Evolutionary conservation across 2,888 invertebrate species (phyloP).

Genomic region (Cabera pusaria): DNA sequence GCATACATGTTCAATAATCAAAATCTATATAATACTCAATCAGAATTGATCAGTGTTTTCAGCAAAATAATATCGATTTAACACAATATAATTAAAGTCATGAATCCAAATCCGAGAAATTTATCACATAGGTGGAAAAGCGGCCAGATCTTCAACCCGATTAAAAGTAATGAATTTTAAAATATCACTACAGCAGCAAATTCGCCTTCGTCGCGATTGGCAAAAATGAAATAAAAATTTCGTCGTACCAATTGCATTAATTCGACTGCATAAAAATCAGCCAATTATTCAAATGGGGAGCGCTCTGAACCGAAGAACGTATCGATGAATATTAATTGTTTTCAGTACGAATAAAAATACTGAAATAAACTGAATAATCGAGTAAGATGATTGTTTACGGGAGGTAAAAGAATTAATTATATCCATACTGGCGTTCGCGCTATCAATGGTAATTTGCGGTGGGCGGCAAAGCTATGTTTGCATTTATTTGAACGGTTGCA

Average conservation of each 20-base stretch:
- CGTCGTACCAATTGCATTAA: slow-evolving; percentile 77
- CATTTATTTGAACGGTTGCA: slow-evolving; percentile 13
- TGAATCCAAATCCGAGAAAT: slow-evolving; percentile 8
- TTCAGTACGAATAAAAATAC: slow-evolving; percentile 55
- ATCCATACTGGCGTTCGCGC: slow-evolving; percentile 23
- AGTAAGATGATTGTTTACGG: slow-evolving; percentile 44
- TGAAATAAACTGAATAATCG: slow-evolving; percentile 45
- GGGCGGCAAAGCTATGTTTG: slow-evolving; percentile 17
- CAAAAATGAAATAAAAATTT: slow-evolving; percentile 57
- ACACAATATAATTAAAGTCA: slow-evolving; percentile 2
- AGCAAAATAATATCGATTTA: too few relatives aligned
- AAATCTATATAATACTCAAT: too few relatives aligned
- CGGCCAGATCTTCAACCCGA: slow-evolving; percentile 29
- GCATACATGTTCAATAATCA: too few relatives aligned
- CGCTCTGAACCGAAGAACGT: slow-evolving; percentile 67
- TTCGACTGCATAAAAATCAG: slow-evolving; percentile 81
- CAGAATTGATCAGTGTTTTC: too few relatives aligned
- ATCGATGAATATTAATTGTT: slow-evolving; percentile 79
- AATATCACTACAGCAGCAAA: slow-evolving; percentile 31
- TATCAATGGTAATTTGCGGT: slow-evolving; percentile 27
- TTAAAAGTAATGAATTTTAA: slow-evolving; percentile 33
- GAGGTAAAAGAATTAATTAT: slow-evolving; percentile 30
- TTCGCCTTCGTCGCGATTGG: slow-evolving; percentile 42
- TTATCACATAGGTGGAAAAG: slow-evolving; percentile 24
- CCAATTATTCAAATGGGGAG: slow-evolving; percentile 79